Evolutionary conservation across 1,140 invertebrate genomes (phyloP).

Genomic region (Cyrtorhinus lividipennis): DNA sequence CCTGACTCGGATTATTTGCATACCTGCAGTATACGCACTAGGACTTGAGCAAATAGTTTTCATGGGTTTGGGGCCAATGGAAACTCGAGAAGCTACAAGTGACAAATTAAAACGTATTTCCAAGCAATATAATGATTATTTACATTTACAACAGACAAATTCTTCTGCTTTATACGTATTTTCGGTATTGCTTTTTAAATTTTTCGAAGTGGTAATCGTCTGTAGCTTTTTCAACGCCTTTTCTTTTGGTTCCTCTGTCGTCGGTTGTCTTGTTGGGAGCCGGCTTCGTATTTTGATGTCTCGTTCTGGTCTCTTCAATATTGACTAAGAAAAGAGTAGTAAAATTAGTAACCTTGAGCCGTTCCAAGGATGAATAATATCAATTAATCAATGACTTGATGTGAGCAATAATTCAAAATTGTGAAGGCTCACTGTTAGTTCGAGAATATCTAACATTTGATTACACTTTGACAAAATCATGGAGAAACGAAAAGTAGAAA

Average conservation of each 20-base stretch:
- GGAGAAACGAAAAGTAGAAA: not conserved
- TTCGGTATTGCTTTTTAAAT: constrained; percentile 87
- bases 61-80: too few relatives aligned
- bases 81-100: too few relatives aligned
- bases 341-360: not conserved
- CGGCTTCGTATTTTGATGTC: constrained; percentile 36
- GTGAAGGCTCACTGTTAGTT: not conserved
- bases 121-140: too few relatives aligned
- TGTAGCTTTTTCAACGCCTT: constrained; percentile 74
- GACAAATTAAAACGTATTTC: too few relatives aligned
- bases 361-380: not conserved
- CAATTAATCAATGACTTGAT: not conserved
- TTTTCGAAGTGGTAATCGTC: constrained; percentile 95
- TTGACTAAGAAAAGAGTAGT: constrained; percentile 47
- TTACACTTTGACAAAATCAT: not conserved
- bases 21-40: too few relatives aligned
- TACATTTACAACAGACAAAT: too few relatives aligned
- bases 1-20: too few relatives aligned
- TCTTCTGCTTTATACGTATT: not conserved
- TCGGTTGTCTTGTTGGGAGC: constrained; percentile 22
- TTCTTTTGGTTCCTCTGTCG: constrained; percentile 37
- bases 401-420: not conserved
- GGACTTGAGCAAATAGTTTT: too few relatives aligned
- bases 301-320: constrained; percentile 50
- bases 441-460: not conserved